Percentiles rank a stretch among this genome's conserved stretches.
Conservation (phyloP, 1,140 invertebrate species). For the Oncopodura yosiiana region DNA sequence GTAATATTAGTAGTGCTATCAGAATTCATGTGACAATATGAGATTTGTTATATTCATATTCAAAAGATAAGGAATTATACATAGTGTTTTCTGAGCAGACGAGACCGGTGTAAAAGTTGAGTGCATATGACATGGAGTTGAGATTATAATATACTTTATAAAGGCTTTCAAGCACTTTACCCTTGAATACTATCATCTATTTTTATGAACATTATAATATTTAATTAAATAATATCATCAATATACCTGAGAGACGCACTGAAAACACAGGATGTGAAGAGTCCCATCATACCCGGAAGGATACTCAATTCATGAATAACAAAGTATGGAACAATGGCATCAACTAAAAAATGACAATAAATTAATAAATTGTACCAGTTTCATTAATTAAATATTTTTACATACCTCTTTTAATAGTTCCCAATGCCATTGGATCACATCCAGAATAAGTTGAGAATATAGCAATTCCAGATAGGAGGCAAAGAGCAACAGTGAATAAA, state of each 20-base stretch:
- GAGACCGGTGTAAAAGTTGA: too few species aligned
- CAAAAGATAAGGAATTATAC: too few species aligned
- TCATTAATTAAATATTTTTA: too few species aligned
- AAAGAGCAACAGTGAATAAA: conserved; percentile 21
- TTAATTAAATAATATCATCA: background rate
- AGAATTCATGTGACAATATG: too few species aligned
- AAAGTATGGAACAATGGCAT: conserved; percentile 39
- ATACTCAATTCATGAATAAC: conserved; percentile 34
- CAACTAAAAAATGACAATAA: too few species aligned
- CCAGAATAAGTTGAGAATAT: conserved; percentile 36
- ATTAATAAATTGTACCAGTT: too few species aligned
- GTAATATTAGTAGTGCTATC: too few species aligned
- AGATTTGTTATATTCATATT: too few species aligned
- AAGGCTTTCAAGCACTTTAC: too few species aligned
- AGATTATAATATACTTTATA: too few species aligned
- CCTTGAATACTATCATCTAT: background rate
- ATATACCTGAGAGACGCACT: conserved; percentile 35
- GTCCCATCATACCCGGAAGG: conserved; percentile 37
- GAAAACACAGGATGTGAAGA: conserved; percentile 38
- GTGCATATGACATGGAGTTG: too few species aligned
- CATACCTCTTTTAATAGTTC: conserved; percentile 32
- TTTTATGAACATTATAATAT: background rate
- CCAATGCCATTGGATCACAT: conserved; percentile 35
- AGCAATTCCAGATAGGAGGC: conserved; percentile 32
- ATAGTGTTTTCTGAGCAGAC: too few species aligned